These are phyloP conservation scores for Meandrina meandrites DNA, from an alignment of 92 coral and sea anemone genomes.

Conservation along the genomic window DNA sequence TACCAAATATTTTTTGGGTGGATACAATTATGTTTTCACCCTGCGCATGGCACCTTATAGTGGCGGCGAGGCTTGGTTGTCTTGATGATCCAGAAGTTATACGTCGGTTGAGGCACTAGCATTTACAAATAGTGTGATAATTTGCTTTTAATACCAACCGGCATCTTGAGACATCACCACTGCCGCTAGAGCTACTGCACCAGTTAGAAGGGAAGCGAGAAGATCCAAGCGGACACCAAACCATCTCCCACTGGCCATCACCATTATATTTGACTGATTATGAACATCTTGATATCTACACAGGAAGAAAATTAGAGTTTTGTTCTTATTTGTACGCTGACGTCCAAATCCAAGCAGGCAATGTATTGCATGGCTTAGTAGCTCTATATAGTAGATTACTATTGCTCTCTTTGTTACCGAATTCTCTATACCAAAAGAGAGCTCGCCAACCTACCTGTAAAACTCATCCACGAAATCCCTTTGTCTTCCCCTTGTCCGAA, in stretches of 20 bases:
- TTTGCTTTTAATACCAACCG: conserved; percentile 19
- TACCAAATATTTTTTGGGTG: no score
- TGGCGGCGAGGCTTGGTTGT: no score
- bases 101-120: no score
- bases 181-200: conserved; percentile 28
- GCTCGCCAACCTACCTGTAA: neutral
- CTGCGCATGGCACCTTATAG: no score
- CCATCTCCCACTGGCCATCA: neutral
- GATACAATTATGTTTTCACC: no score
- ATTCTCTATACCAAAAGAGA: no score
- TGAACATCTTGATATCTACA: neutral
- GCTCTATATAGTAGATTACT: no score
- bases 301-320: neutral
- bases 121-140: neutral
- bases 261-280: neutral
- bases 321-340: neutral
- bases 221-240: conserved; percentile 19
- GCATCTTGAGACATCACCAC: conserved; percentile 27
- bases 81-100: no score
- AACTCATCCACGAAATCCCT: conserved; percentile 3
- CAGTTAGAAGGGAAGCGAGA: conserved; percentile 13
- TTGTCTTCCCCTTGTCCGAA: conserved; percentile 1
- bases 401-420: neutral
- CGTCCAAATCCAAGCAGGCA: neutral
- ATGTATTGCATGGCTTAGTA: no score